phyloP scores from a whole-genome alignment of 2,113 vertebrate genomes.

The Rattus norvegicus region DNA sequence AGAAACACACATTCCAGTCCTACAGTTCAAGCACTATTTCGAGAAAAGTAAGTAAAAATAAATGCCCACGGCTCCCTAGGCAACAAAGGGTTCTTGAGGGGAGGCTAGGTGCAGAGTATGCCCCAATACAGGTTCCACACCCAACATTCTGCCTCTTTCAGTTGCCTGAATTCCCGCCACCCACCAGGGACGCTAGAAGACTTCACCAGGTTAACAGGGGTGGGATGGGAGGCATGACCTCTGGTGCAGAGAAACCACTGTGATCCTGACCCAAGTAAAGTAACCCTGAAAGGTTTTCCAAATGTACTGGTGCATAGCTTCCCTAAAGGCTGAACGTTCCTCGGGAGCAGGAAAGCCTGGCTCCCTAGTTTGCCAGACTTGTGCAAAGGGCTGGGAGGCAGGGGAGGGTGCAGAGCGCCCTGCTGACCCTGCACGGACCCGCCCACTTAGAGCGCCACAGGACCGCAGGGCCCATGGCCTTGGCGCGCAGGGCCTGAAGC shows the following conservation, averaged over 20 bases:
- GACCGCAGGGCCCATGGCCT: slow-evolving; percentile 3
- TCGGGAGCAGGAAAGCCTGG: neutral
- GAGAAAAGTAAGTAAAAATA: slow-evolving; percentile 48
- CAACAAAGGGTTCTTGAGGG: neutral
- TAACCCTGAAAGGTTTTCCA: neutral
- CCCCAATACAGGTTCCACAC: neutral
- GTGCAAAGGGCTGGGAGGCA: neutral
- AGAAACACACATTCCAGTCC: slow-evolving; percentile 57
- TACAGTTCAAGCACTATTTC: slow-evolving; percentile 39
- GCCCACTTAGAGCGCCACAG: neutral
- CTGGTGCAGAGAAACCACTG: neutral
- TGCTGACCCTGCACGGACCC: neutral
- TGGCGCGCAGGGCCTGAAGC: neutral
- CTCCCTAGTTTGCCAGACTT: neutral
- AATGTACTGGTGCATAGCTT: neutral
- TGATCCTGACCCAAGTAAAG: neutral
- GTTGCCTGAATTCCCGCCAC: neutral
- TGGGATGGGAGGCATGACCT: too few relatives aligned
- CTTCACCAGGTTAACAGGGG: neutral
- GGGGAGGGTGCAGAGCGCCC: neutral
- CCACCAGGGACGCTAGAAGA: neutral
- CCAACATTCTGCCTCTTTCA: neutral
- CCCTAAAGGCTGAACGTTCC: neutral
- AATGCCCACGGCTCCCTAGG: neutral
- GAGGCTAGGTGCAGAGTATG: neutral